Percentiles rank a stretch among this genome's conserved stretches.
Evolutionary conservation across 2,888 invertebrate species (phyloP).

Genomic region (Watsonalla binaria): DNA sequence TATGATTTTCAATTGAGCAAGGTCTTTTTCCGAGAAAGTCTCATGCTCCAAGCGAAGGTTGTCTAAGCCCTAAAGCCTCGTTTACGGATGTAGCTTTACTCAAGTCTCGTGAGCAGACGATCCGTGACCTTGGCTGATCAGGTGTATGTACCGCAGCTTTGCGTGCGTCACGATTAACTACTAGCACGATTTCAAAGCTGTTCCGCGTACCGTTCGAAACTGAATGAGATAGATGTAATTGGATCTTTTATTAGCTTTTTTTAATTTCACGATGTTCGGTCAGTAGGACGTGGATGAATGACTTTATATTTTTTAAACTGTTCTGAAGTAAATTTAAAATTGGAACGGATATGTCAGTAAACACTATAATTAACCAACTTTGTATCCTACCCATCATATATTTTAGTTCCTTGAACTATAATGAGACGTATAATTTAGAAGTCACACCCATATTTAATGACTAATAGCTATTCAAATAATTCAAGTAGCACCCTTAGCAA

Average conservation of each 20-base stretch:
- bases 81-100: conserved; percentile 26
- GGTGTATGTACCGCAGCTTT: conserved; percentile 13
- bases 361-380: too few relatives aligned
- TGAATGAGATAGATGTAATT: not conserved
- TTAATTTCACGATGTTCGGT: not conserved
- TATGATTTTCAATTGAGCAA: not conserved
- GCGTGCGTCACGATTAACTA: conserved; percentile 33
- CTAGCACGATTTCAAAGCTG: conserved; percentile 25
- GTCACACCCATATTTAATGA: not conserved
- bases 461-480: not conserved
- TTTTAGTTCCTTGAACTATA: too few relatives aligned
- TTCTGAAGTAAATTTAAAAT: too few relatives aligned
- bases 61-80: conserved; percentile 13
- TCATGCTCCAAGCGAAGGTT: not conserved
- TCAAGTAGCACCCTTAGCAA: not conserved
- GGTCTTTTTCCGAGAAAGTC: not conserved
- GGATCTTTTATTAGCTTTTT: not conserved
- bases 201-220: not conserved
- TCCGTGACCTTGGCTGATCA: conserved; percentile 37
- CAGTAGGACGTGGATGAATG: not conserved
- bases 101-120: conserved; percentile 28
- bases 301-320: too few relatives aligned
- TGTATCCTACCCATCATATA: too few relatives aligned
- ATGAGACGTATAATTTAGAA: too few relatives aligned
- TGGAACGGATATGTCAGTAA: too few relatives aligned